These are phyloP conservation scores for Liopterus haemorrhoidalis DNA, from an alignment of 2,888 invertebrate species.

Conservation along the genomic window DNA sequence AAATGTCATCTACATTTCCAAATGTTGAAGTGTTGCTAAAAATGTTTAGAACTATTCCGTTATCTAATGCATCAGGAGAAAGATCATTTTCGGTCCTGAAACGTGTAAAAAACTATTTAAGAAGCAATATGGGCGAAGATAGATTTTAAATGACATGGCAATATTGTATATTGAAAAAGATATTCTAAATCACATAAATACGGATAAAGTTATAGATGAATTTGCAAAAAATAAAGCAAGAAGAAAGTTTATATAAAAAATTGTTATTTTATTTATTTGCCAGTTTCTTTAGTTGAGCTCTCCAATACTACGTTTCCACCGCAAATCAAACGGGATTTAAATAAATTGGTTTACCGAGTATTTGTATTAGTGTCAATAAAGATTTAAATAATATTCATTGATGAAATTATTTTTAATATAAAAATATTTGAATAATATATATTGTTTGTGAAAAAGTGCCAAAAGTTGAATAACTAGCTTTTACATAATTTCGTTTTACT, in stretches of 20 bases:
- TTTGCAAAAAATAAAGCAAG: conserved; percentile 8
- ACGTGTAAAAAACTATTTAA: conserved; percentile 2
- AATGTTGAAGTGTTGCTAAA: conserved; percentile 1
- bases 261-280: too few species aligned
- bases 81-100: conserved; percentile 3
- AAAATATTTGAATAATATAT: too few species aligned
- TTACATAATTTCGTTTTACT: too few species aligned
- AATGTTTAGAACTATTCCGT: conserved; percentile 2
- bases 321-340: too few species aligned
- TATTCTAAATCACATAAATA: not conserved
- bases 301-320: too few species aligned
- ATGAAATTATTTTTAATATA: too few species aligned
- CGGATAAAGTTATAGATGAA: conserved; percentile 1
- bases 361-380: too few species aligned
- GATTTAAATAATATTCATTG: too few species aligned
- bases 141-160: conserved; percentile 5
- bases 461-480: too few species aligned
- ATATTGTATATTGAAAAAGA: conserved; percentile 5
- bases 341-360: too few species aligned
- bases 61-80: conserved; percentile 1
- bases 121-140: conserved; percentile 4
- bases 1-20: conserved; percentile 5
- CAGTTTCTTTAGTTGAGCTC: too few species aligned
- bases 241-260: not conserved
- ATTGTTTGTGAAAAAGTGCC: too few species aligned